A percentile compares a stretch with the other conserved stretches of the same genome.
Evolutionary conservation across 2,888 invertebrate species (phyloP).

Genomic region (Anarsia innoxiella): DNA sequence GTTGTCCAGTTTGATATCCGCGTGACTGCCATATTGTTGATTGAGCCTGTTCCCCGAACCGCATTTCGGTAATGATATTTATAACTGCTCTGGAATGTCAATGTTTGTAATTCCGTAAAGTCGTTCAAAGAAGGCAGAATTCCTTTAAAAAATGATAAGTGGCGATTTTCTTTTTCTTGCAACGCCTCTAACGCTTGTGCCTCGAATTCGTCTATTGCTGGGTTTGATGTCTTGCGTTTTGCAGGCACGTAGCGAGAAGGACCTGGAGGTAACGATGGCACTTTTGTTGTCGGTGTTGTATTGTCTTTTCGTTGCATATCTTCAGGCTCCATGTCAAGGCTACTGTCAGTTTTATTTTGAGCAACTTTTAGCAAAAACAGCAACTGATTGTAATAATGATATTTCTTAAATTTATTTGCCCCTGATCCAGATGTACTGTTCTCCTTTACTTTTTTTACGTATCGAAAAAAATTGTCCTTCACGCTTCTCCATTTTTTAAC

Average conservation of each 20-base stretch:
- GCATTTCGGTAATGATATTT: slow-evolving; percentile 14
- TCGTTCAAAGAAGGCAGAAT: slow-evolving; percentile 24
- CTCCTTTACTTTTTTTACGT: slow-evolving; percentile 19
- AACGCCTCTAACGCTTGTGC: slow-evolving; percentile 20
- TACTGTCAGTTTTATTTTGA: slow-evolving; percentile 21
- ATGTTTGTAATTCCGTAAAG: slow-evolving; percentile 24
- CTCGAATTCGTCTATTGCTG: slow-evolving; percentile 23
- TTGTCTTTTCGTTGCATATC: slow-evolving; percentile 21
- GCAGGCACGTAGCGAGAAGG: slow-evolving; percentile 20
- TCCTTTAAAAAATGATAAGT: slow-evolving; percentile 26
- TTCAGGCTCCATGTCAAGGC: slow-evolving; percentile 19
- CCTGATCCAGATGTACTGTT: slow-evolving; percentile 13
- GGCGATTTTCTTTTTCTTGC: slow-evolving; percentile 23
- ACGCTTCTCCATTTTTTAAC: slow-evolving; percentile 26
- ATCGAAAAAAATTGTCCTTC: slow-evolving; percentile 21
- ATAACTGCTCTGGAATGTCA: slow-evolving; percentile 19
- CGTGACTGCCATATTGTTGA: slow-evolving; percentile 2
- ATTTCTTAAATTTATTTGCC: slow-evolving; percentile 16
- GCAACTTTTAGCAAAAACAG: slow-evolving; percentile 16
- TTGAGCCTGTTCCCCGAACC: slow-evolving; percentile 3
- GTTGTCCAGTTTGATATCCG: slow-evolving; percentile 15
- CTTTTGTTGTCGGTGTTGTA: slow-evolving; percentile 18
- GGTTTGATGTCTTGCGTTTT: slow-evolving; percentile 17
- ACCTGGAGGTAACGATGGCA: slow-evolving; percentile 16
- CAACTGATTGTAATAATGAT: slow-evolving; percentile 20